Percentiles rank a stretch among this genome's conserved stretches.
Evolutionary conservation across 2,888 invertebrate species (phyloP).

Genomic region (Sympetrum striolatum): DNA sequence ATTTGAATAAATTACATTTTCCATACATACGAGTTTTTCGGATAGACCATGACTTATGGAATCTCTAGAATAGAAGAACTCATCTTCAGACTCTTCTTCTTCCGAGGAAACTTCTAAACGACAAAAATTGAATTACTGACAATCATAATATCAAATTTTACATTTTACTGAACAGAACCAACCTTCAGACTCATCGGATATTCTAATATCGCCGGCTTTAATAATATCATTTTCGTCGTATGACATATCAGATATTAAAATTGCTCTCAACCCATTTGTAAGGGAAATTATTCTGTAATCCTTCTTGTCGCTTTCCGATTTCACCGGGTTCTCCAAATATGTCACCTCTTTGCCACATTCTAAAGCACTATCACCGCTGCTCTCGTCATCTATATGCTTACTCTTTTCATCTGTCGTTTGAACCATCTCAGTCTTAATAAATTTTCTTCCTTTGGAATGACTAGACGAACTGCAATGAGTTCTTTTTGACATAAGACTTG

Average conservation of each 20-base stretch:
- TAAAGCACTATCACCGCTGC: neutral
- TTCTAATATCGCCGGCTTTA: neutral
- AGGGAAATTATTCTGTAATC: slow-evolving; percentile 74
- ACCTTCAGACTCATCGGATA: slow-evolving; percentile 7
- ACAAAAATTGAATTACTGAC: neutral
- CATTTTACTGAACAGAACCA: neutral
- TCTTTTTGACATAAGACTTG: slow-evolving; percentile 17
- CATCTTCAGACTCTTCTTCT: neutral
- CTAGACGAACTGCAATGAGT: neutral
- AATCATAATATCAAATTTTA: neutral
- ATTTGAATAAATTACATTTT: neutral
- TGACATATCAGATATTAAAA: slow-evolving; percentile 63
- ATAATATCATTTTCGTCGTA: slow-evolving; percentile 59
- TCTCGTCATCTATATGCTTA: neutral
- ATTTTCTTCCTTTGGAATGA: neutral
- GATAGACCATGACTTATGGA: neutral
- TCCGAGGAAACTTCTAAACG: neutral
- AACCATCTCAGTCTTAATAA: neutral
- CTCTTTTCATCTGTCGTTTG: neutral
- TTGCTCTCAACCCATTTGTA: slow-evolving; percentile 74
- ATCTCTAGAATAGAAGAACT: neutral
- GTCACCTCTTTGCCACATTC: neutral
- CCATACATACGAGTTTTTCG: neutral
- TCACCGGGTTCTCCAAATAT: slow-evolving; percentile 64
- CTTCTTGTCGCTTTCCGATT: slow-evolving; percentile 80